Evolutionary conservation across 2,888 invertebrate species (phyloP).

Genomic region (Hecatera dysodea): DNA sequence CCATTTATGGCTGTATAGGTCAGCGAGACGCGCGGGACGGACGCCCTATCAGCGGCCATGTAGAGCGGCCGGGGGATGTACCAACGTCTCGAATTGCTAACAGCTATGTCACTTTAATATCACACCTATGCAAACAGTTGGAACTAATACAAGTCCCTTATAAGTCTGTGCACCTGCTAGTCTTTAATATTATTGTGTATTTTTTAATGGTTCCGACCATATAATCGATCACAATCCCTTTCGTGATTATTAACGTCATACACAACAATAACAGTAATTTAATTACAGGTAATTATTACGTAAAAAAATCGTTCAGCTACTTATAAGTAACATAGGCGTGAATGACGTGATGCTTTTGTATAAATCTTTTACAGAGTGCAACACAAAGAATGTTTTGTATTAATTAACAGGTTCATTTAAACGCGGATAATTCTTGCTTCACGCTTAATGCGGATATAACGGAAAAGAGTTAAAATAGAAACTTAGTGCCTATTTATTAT

Average conservation of each 20-base stretch:
- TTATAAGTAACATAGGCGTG: constrained; percentile 30
- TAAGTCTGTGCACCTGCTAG: constrained; percentile 7
- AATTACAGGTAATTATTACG: constrained; percentile 13
- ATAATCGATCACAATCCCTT: constrained; percentile 15
- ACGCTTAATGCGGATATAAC: constrained; percentile 45
- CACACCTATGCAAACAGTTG: constrained; percentile 11
- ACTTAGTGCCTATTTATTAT: constrained; percentile 13
- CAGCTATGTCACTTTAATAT: constrained; percentile 14
- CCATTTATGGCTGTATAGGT: constrained; percentile 84
- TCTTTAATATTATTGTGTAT: constrained; percentile 1
- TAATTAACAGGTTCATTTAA: constrained; percentile 49
- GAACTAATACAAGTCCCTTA: not conserved
- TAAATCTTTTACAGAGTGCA: constrained; percentile 51
- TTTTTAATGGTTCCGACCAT: constrained; percentile 8
- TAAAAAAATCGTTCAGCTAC: constrained; percentile 19
- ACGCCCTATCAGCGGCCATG: constrained; percentile 76
- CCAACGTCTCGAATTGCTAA: constrained; percentile 52
- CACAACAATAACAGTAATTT: constrained; percentile 17
- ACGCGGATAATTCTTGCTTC: constrained; percentile 46
- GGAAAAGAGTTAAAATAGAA: constrained; percentile 39
- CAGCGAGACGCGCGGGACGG: constrained; percentile 71
- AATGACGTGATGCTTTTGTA: constrained; percentile 61
- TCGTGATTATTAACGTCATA: constrained; percentile 11
- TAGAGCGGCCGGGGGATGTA: constrained; percentile 72
- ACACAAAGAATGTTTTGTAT: constrained; percentile 44